Conservation (phyloP, 2,888 invertebrate genomes). For the Theretra japonica region DNA sequence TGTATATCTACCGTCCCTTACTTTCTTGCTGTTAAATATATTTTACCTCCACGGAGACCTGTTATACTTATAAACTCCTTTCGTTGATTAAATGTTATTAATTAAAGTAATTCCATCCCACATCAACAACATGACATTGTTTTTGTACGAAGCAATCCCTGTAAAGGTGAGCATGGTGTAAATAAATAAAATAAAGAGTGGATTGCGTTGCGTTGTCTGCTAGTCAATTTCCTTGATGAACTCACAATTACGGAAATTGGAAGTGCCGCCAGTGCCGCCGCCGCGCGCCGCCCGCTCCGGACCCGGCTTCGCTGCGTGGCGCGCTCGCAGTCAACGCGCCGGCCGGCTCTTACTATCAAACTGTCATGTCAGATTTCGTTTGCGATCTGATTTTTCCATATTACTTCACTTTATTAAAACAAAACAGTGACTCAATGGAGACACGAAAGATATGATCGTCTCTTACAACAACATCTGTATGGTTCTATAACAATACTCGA, state of each 20-base stretch:
- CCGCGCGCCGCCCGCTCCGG: slow-evolving; percentile 40
- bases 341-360: neutral
- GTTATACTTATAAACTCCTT: neutral
- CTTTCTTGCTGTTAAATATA: neutral
- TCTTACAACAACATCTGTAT: slow-evolving; percentile 10
- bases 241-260: slow-evolving; percentile 81
- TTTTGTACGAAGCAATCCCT: slow-evolving; percentile 49
- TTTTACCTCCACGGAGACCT: neutral
- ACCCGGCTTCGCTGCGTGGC: neutral
- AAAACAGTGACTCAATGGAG: neutral
- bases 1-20: too few relatives aligned
- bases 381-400: neutral
- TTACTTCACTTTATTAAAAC: neutral
- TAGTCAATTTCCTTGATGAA: slow-evolving; percentile 82
- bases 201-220: slow-evolving; percentile 69
- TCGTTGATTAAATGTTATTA: neutral
- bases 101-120: slow-evolving; percentile 46
- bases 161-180: slow-evolving; percentile 56
- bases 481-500: slow-evolving; percentile 48
- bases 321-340: neutral
- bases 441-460: neutral
- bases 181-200: slow-evolving; percentile 67
- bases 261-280: slow-evolving; percentile 52
- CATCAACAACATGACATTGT: slow-evolving; percentile 52
- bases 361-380: slow-evolving; percentile 16